These are phyloP conservation scores for Melipona bicolor DNA, from an alignment of 2,888 invertebrate genomes.

Conservation along the genomic window DNA sequence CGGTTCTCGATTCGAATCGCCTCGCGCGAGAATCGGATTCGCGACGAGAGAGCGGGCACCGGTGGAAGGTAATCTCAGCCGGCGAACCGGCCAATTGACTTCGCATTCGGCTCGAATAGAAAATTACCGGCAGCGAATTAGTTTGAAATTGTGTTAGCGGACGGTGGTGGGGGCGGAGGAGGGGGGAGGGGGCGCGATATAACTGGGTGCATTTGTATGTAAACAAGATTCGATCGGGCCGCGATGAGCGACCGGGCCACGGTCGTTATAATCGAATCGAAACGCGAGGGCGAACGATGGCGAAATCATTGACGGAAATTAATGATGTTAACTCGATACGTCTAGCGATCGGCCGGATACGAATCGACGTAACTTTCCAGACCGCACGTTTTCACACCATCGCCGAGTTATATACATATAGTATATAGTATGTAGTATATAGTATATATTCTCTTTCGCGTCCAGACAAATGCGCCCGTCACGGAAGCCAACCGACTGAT, in stretches of 20 bases:
- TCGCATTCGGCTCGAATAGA: conserved; percentile 51
- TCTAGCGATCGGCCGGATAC: conserved; percentile 53
- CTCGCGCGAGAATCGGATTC: background rate
- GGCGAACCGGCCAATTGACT: conserved; percentile 54
- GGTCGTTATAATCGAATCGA: conserved; percentile 52
- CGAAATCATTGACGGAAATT: conserved; percentile 72
- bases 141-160: conserved; percentile 62
- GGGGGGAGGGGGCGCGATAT: conserved; percentile 38
- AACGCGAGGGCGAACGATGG: conserved; percentile 41
- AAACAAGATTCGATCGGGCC: conserved; percentile 67
- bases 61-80: conserved; percentile 32
- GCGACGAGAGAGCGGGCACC: background rate
- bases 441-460: conserved; percentile 17
- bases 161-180: background rate
- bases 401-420: conserved; percentile 1
- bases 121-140: conserved; percentile 65
- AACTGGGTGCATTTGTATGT: conserved; percentile 68
- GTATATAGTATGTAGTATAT: too few relatives aligned
- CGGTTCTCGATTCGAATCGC: background rate
- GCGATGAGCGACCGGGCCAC: conserved; percentile 6
- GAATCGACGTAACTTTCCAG: conserved; percentile 75
- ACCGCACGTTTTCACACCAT: conserved; percentile 58
- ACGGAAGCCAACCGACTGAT: conserved; percentile 51
- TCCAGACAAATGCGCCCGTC: conserved; percentile 69
- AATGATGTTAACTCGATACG: conserved; percentile 75